phyloP scores from a whole-genome alignment of 1,140 invertebrate species.

The Neodiprion virginianus region DNA sequence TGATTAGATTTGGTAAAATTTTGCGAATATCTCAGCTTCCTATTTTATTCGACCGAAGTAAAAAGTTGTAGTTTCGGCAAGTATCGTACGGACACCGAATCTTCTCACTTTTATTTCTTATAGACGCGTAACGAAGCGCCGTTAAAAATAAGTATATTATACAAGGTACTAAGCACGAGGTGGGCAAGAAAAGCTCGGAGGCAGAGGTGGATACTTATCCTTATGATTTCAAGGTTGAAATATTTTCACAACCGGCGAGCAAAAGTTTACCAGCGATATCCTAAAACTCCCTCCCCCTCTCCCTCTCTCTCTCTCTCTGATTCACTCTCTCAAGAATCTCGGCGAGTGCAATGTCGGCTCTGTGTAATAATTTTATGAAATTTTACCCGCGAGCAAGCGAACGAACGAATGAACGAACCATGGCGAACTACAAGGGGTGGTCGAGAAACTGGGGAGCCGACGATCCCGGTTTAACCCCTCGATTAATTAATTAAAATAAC shows the following conservation, averaged over 20 bases:
- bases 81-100: too few relatives aligned
- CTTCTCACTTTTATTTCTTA: too few relatives aligned
- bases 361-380: conserved; percentile 1
- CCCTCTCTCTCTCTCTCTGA: too few relatives aligned
- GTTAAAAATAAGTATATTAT: too few relatives aligned
- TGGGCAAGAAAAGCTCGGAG: too few relatives aligned
- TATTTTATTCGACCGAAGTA: too few relatives aligned
- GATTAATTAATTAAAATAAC: conserved; percentile 4
- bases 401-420: neutral
- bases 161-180: too few relatives aligned
- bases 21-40: too few relatives aligned
- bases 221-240: neutral
- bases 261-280: neutral
- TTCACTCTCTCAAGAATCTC: neutral
- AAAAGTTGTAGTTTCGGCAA: too few relatives aligned
- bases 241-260: neutral
- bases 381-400: conserved; percentile 2
- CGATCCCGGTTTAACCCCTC: neutral
- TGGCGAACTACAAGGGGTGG: too few relatives aligned
- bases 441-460: neutral
- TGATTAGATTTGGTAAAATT: too few relatives aligned
- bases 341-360: neutral
- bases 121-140: too few relatives aligned
- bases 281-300: neutral
- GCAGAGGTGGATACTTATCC: neutral